phyloP scores from a whole-genome alignment of 2,888 invertebrate species.

The Chrysotoxum bicinctum region DNA sequence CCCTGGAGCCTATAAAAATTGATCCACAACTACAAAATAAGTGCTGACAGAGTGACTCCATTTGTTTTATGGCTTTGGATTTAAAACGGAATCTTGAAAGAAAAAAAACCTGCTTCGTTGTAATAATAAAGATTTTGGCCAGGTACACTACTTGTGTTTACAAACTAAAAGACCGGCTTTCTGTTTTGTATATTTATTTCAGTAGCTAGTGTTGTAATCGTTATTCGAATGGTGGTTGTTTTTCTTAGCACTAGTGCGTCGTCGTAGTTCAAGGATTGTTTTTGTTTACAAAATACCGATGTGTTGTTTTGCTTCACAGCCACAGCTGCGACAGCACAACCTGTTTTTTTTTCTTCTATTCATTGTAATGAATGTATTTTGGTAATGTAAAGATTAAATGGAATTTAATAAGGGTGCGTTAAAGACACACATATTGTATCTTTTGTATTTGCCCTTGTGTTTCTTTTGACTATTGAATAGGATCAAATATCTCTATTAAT shows the following conservation, averaged over 20 bases:
- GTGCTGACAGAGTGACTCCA: background rate
- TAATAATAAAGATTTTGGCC: background rate
- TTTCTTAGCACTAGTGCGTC: background rate
- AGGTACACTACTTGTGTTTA: background rate
- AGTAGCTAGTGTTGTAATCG: background rate
- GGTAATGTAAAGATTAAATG: background rate
- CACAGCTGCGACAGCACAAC: slow-evolving; percentile 27
- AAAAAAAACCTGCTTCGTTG: background rate
- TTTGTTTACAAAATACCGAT: slow-evolving; percentile 51
- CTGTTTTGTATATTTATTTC: background rate
- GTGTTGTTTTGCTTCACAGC: background rate
- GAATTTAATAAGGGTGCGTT: background rate
- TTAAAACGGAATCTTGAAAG: background rate
- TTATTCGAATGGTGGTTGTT: background rate
- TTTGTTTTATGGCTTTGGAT: background rate
- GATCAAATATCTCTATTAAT: background rate
- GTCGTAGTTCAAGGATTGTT: slow-evolving; percentile 61
- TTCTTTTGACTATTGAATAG: background rate
- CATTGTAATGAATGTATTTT: background rate
- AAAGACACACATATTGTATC: background rate
- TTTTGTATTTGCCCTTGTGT: background rate
- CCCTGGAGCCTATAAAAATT: background rate
- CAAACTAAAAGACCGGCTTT: slow-evolving; percentile 3
- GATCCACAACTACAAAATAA: background rate
- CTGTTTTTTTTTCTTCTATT: slow-evolving; percentile 10